A percentile compares a stretch with the other conserved stretches of the same genome.
Evolutionary conservation across 2,797 vertebrate species (phyloP).

Genomic region (Oophaga sylvatica): DNA sequence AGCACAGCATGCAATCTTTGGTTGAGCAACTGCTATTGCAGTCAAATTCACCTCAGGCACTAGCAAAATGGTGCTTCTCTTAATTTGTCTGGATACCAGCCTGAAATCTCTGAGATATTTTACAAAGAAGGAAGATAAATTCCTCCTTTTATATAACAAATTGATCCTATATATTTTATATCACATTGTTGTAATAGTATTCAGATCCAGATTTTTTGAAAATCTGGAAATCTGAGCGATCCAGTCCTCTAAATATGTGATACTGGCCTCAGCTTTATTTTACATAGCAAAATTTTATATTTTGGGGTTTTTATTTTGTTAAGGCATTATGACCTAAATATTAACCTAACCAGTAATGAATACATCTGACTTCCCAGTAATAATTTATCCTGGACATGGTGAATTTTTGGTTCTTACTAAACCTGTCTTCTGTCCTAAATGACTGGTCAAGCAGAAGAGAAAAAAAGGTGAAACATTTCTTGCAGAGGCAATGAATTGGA

Average conservation of each 20-base stretch:
- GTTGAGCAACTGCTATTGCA: no score
- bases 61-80: no score
- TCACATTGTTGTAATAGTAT: background rate
- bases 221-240: background rate
- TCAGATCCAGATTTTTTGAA: background rate
- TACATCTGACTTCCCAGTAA: background rate
- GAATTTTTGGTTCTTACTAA: conserved; percentile 14
- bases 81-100: background rate
- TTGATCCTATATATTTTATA: background rate
- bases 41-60: no score
- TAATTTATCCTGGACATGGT: conserved; percentile 3
- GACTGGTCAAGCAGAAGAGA: conserved; percentile 29
- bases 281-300: background rate
- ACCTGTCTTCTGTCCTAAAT: conserved; percentile 41
- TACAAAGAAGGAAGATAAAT: background rate
- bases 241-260: background rate
- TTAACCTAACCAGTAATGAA: background rate
- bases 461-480: background rate
- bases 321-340: background rate
- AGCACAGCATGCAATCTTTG: no score
- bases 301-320: background rate
- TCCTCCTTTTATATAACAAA: background rate
- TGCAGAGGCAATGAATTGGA: conserved; percentile 32
- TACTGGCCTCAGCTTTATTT: background rate
- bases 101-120: background rate